Evolutionary conservation across 2,888 invertebrate genomes (phyloP).

Genomic region (Arrhopalites spinosus): DNA sequence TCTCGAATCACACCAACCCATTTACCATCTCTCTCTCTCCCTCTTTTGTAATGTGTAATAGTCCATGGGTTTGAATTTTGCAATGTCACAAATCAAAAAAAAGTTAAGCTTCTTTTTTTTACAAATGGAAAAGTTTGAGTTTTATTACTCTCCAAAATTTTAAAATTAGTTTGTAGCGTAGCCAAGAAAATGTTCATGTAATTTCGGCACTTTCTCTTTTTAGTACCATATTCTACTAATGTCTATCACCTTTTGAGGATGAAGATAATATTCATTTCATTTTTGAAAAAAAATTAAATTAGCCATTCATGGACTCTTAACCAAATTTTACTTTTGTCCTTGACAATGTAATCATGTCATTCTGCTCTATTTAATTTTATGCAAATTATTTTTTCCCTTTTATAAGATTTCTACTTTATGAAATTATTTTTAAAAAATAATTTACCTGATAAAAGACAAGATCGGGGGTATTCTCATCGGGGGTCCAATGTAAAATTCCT

Average conservation of each 20-base stretch:
- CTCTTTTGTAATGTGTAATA: too few relatives aligned
- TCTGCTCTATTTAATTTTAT: not conserved
- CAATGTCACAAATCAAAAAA: too few relatives aligned
- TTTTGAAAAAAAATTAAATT: too few relatives aligned
- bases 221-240: not conserved
- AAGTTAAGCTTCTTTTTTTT: too few relatives aligned
- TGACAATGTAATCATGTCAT: not conserved
- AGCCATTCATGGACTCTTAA: not conserved
- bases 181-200: not conserved
- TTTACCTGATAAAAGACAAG: slow-evolving; percentile 88
- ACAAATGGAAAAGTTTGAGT: too few relatives aligned
- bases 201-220: too few relatives aligned
- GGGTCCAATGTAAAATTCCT: slow-evolving; percentile 82
- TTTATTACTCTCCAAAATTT: too few relatives aligned
- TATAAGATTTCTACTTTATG: not conserved
- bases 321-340: not conserved
- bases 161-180: too few relatives aligned
- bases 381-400: not conserved
- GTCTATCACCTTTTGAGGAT: too few relatives aligned
- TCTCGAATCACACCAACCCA: too few relatives aligned
- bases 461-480: slow-evolving; percentile 83
- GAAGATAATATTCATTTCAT: not conserved
- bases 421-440: not conserved
- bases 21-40: too few relatives aligned
- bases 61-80: too few relatives aligned